phyloP scores from a whole-genome alignment of 1,140 invertebrate genomes.

The Archivesica marissinica region DNA sequence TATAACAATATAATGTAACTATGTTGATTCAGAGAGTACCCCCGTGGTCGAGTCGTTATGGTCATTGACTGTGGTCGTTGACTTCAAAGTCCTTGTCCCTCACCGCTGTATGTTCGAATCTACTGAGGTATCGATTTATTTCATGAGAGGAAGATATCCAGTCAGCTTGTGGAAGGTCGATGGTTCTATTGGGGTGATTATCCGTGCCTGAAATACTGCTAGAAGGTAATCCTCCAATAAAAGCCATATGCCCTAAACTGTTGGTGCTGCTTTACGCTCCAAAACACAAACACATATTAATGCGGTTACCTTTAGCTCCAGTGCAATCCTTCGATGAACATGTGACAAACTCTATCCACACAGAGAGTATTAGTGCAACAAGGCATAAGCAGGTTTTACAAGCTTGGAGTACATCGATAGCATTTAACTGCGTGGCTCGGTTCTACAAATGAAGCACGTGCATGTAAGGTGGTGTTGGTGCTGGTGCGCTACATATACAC shows the following conservation, averaged over 20 bases:
- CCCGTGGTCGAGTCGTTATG: not conserved
- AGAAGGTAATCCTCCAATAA: not conserved
- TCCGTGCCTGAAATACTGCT: no score
- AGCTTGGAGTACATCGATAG: conserved; percentile 21
- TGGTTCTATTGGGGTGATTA: no score
- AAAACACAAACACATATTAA: not conserved
- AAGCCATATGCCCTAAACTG: not conserved
- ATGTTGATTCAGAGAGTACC: not conserved
- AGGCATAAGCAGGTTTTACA: conserved; percentile 15
- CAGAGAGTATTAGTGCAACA: not conserved
- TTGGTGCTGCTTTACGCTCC: no score
- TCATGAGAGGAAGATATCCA: no score
- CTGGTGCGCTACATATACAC: not conserved
- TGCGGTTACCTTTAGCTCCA: not conserved
- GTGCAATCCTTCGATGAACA: conserved; percentile 8
- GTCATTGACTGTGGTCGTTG: no score
- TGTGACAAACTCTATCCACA: conserved; percentile 19
- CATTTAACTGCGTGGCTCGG: not conserved
- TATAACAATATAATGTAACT: not conserved
- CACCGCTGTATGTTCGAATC: no score
- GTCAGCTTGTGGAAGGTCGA: no score
- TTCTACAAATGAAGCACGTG: conserved; percentile 1
- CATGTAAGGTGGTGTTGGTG: not conserved
- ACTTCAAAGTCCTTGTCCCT: no score
- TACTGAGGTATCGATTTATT: no score